A percentile compares a stretch with the other conserved stretches of the same genome.
phyloP scores from a whole-genome alignment of 2,113 vertebrate genomes.

The Xenopus borealis region DNA sequence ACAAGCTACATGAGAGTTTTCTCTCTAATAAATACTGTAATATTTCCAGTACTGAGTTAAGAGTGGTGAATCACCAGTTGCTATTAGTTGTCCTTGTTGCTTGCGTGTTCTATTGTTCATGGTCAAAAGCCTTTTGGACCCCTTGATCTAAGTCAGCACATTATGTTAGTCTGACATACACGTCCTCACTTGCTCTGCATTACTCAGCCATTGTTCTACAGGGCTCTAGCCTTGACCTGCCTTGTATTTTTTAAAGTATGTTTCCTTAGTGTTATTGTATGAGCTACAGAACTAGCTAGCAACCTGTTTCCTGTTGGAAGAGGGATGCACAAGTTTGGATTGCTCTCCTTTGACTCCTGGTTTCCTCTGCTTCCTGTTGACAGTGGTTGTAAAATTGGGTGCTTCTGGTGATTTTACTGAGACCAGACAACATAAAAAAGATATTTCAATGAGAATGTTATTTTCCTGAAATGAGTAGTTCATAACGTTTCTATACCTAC shows the following conservation, averaged over 20 bases:
- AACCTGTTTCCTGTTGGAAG: conserved; percentile 39
- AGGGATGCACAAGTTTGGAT: conserved; percentile 20
- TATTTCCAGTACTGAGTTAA: neutral
- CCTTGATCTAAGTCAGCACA: neutral
- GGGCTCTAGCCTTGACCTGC: conserved; percentile 27
- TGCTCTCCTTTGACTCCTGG: conserved; percentile 18
- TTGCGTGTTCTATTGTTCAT: conserved; percentile 1
- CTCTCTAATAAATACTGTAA: too few species aligned
- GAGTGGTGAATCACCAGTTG: neutral
- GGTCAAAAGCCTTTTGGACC: neutral
- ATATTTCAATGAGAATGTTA: neutral
- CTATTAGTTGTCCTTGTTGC: neutral
- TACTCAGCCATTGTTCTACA: conserved; percentile 29
- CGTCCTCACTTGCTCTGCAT: conserved; percentile 33
- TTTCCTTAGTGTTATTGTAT: conserved; percentile 36
- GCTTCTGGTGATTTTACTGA: neutral
- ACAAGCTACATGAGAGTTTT: too few species aligned
- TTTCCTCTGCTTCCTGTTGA: conserved; percentile 43
- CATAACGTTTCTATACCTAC: neutral
- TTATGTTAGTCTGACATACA: conserved; percentile 1
- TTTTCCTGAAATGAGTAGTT: neutral
- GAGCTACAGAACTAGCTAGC: conserved; percentile 16
- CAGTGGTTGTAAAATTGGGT: neutral
- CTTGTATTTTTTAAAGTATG: conserved; percentile 1
- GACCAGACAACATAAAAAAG: neutral